Base-by-base conservation (phyloP, 2,888 invertebrate genomes). In the Theodoxus fluviatilis region DNA sequence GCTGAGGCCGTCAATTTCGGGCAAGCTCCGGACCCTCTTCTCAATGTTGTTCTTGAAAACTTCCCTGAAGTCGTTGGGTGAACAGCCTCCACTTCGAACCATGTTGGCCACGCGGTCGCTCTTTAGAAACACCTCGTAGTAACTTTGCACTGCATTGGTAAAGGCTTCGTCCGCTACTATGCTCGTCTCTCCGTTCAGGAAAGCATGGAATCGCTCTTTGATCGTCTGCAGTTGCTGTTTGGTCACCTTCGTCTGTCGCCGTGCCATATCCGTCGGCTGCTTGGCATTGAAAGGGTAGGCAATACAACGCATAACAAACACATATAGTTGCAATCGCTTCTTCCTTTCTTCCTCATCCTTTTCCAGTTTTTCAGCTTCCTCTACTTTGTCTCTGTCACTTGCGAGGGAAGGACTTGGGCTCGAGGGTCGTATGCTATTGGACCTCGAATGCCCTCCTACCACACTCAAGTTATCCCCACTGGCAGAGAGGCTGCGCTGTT, bases 221-320 rank as follows among this genome's bases (percentile, higher is more conserved):
- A 97, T 94, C 55, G 94, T 93, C 88, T 97, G 96, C 78, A 98
- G 89, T 88, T 98, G 98, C 87, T 96, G 95, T 86, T 96, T 95
- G 70, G 94, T 95, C 68, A 99, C 93, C 90, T 99, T 99, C 70
- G 94, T 93, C 87, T 97, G 96, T 75, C 98, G 90, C 67, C 94
- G 91, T 1, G 96, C 96, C 96, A 98, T 96, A 87, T 99, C 99
- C 7, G 96, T 97, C 0, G 97, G 96, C 87, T 98, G 98, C 89
- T 99, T 99, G 15, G 98, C 97, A 89, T 98, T 99, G 90, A 99
- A 99, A 7, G 98, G 98, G 89, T 99, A 98, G 7, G 99, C 96
- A 84, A 98, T 92, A 89, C 98, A 97, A 86, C 98, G 91, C 77
- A 98, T 96, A 77, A 99, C 95, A 88, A 99, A 99, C 77, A 99